Evolutionary conservation across 2,797 vertebrate species (phyloP).

Genomic region (Acanthopagrus latus): DNA sequence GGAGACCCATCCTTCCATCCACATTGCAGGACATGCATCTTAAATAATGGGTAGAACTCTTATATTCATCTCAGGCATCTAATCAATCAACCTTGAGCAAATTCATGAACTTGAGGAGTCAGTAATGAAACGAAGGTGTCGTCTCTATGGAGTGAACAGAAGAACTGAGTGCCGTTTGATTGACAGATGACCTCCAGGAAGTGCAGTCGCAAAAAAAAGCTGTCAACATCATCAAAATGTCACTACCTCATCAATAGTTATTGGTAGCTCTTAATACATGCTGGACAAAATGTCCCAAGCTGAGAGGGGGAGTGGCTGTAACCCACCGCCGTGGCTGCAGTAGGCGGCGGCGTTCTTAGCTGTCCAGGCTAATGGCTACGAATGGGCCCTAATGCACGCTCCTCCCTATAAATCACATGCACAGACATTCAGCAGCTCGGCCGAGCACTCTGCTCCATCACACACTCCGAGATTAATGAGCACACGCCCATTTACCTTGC

Average conservation of each 20-base stretch:
- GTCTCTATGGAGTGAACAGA: not conserved
- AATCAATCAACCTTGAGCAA: not conserved
- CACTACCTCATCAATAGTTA: slow-evolving; percentile 19
- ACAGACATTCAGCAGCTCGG: slow-evolving; percentile 82
- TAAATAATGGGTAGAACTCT: not conserved
- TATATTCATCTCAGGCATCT: not conserved
- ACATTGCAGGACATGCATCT: slow-evolving; percentile 1
- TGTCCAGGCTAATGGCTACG: slow-evolving; percentile 82
- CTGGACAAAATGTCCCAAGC: slow-evolving; percentile 40
- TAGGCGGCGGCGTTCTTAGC: slow-evolving; percentile 79
- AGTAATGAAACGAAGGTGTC: not conserved
- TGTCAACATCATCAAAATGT: not conserved
- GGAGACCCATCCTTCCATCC: no score
- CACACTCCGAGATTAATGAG: slow-evolving; percentile 83
- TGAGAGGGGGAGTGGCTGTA: not conserved
- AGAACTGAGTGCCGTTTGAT: not conserved
- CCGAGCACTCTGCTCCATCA: slow-evolving; percentile 75
- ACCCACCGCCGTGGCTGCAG: slow-evolving; percentile 17
- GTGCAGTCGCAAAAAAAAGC: not conserved
- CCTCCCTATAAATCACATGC: slow-evolving; percentile 83
- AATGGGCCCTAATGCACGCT: slow-evolving; percentile 80
- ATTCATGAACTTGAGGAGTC: not conserved
- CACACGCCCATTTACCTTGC: slow-evolving; percentile 80
- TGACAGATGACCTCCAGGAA: slow-evolving; percentile 11
- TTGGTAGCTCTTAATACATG: slow-evolving; percentile 12